Evolutionary conservation across 1,140 invertebrate species (phyloP), one percentile per base, ranked within the genome.

Genomic region (Hyphantria cunea): DNA sequence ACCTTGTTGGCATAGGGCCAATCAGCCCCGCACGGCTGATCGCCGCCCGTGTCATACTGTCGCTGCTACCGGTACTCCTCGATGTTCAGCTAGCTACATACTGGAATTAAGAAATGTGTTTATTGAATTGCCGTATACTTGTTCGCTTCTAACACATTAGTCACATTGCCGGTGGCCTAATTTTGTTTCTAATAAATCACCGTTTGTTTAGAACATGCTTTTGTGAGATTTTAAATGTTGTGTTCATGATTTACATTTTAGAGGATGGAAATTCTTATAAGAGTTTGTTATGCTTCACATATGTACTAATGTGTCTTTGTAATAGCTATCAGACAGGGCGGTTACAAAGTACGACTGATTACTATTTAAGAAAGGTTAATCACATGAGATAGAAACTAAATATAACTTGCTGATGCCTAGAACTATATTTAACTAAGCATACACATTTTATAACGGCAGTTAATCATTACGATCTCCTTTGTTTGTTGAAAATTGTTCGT

Each of bases 1-100:
- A 88, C 87, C 87, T 90, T 88, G 87, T 90, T 90, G 87, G 87
- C 84, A 31, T 60, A 32, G 11, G 50, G 80, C 87, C 87, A 90
- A 76, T 62, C 52, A 55, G 41, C 54, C 60, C 60, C 72, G 72
- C 66, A n/a, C 54, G 55, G 54, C 55, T 49, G 50, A 53, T 52
- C 54, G 39, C 49, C 42, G 47, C 59, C 54, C 62, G 53, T 56
- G 61, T 65, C 63, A 55, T 56, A 51, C 56, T 49, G 42, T 25
- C 66, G 54, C 59, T 47, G 51, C 66, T 49, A 56, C 66, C 66
- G 41, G 59, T 52, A 13, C 33, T 25, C 33, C 34, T 25, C 8
- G 37, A 9, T 39, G n/a, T 39, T 39, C 49, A 7, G 32, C 45
- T 15, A 13, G n/a, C 48, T 34, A 33, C 47, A 60, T 33, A 48